Base-by-base conservation (phyloP, 2,888 invertebrate species). In the Thysanoteuthis rhombus region DNA sequence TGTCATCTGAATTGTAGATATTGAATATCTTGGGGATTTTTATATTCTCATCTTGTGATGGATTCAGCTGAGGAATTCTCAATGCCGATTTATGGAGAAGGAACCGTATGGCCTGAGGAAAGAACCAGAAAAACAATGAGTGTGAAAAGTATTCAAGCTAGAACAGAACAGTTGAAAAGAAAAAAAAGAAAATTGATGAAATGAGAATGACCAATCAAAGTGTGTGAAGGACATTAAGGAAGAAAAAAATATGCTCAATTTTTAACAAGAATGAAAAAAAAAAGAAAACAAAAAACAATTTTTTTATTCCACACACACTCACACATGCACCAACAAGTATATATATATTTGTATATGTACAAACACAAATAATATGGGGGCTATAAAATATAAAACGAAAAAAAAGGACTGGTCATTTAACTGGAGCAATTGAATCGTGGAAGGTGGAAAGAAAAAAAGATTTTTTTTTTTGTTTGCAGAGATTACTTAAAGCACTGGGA, bases 391-490 rank as follows among this genome's bases (percentile, higher is more conserved):
- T 4, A 58, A 32, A 58, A 32, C 0, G 25, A 58, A 58, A 58
- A 19, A 58, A 58, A 58, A 58, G 28, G 8, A n/a, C n/a, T 75
- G 75, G 10, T 75, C 22, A 58, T 58, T 58, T 58, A 32, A 58
- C 58, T 58, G 32, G 58, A 22, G n/a, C n/a, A 58, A 16, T 75
- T 75, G n/a, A 75, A 75, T 75, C 12, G 75, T 75, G 75, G 75
- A 75, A n/a, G 75, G n/a, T n/a, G n/a, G n/a, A 75, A n/a, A 36
- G 19, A n/a, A 75, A 75, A 75, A 75, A 75, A 58, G n/a, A n/a
- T n/a, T n/a, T n/a, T n/a, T n/a, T n/a, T n/a, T n/a, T n/a, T n/a
- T 75, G 75, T 75, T 75, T 75, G 75, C 75, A 75, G 75, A 75
- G 75, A 75, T 75, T 75, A 75, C n/a, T 75, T n/a, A 75, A 58